Conservation (phyloP, 1,140 invertebrate species). For the Papilio polyxenes region DNA sequence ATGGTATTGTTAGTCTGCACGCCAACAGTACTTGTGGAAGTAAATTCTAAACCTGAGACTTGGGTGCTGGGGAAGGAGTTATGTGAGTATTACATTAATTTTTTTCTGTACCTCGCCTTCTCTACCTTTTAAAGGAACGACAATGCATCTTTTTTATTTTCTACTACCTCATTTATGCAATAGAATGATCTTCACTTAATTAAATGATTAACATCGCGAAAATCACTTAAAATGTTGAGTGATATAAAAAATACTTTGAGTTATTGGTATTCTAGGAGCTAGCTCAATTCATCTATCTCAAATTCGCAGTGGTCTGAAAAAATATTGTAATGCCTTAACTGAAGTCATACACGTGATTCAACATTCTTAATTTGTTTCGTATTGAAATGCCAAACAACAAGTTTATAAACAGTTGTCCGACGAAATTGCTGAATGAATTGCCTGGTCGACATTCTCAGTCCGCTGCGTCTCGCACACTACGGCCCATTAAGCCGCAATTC, state of each 20-base stretch:
- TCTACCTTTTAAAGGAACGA: too few species aligned
- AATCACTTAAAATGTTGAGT: too few species aligned
- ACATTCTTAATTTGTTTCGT: background rate
- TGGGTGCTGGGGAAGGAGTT: slow-evolving; percentile 94
- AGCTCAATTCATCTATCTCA: too few species aligned
- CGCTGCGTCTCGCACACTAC: slow-evolving; percentile 24
- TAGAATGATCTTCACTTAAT: too few species aligned
- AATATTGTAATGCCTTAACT: background rate
- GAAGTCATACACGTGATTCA: background rate
- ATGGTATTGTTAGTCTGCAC: slow-evolving; percentile 94
- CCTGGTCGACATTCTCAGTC: background rate
- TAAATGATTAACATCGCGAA: too few species aligned
- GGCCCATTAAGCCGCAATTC: slow-evolving; percentile 28
- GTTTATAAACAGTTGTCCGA: background rate
- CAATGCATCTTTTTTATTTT: too few species aligned
- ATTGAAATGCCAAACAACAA: slow-evolving; percentile 14
- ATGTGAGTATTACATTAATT: slow-evolving; percentile 87
- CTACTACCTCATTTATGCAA: too few species aligned
- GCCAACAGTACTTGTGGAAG: slow-evolving; percentile 93
- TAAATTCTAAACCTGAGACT: slow-evolving; percentile 92
- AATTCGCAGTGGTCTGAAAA: too few species aligned
- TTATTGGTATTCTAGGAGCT: too few species aligned
- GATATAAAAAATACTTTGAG: too few species aligned
- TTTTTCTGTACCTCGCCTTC: too few species aligned
- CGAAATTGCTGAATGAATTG: background rate